Evolutionary conservation across 2,113 vertebrate genomes (phyloP), one percentile per base, ranked within the genome.

Genomic region (Girardinichthys multiradiatus): DNA sequence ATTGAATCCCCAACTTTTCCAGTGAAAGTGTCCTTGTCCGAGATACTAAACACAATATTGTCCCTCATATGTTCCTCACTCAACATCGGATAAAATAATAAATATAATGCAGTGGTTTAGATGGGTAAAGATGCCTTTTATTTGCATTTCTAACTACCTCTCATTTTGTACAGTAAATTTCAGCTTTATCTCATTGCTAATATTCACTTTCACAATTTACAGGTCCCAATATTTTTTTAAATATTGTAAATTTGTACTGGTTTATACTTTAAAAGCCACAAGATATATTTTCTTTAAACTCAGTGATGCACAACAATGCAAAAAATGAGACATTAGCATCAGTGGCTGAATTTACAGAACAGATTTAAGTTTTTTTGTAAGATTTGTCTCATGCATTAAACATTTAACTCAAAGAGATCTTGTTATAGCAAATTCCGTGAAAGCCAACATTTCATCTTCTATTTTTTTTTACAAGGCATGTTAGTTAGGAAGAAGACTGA

Each of bases 261-360:
- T 0, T 17, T 64, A 30, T 65, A 74, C n/a, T n/a, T n/a, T n/a
- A n/a, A n/a, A n/a, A n/a, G 62, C 70, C 21, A 10, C 59, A 70
- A 68, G 67, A 83, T 79, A 76, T 86, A 84, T 74, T 85, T 77
- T 88, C 78, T 85, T 81, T 42, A 5, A 51, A 73, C 84, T 83
- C 72, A 61, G 63, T 72, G 86, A 76, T 37, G 61, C 77, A 71
- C 77, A 83, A 70, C 79, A 77, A 71, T 73, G 64, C 77, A 77
- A 61, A 59, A 5, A 13, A 45, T 19, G 15, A 19, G 4, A 48
- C 28, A 8, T 14, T 3, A 57, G 68, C 29, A 4, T 0, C 57
- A 3, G 14, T 27, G 57, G 17, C 28, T 19, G 19, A 11, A 10
- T 27, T 58, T 30, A 19, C 28, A 4, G 17, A 30, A 58, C n/a